Conservation (phyloP, 2,888 invertebrate species). For the Hemistola chrysoprasaria region DNA sequence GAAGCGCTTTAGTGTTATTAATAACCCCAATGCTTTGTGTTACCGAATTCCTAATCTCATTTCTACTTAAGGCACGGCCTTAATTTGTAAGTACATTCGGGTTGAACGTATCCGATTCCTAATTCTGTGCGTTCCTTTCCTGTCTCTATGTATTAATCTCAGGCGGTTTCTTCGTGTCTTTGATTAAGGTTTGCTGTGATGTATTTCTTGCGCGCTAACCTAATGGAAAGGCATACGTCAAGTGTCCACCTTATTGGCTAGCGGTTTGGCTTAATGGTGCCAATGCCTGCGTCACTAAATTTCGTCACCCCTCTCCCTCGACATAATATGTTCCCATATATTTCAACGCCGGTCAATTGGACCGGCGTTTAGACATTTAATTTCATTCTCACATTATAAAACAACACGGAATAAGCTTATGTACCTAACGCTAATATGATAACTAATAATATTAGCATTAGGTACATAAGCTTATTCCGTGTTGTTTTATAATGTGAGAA, state of each 20-base stretch:
- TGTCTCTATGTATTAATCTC: conserved; percentile 74
- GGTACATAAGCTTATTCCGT: conserved; percentile 5
- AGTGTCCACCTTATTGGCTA: conserved; percentile 78
- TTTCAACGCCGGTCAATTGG: conserved; percentile 13
- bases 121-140: conserved; percentile 53
- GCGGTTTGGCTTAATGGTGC: conserved; percentile 71
- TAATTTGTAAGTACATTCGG: conserved; percentile 51
- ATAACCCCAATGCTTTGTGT: conserved; percentile 21
- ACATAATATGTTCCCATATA: conserved; percentile 1
- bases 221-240: conserved; percentile 80
- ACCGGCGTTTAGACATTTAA: too few species aligned
- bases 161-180: conserved; percentile 67
- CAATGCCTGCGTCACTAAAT: conserved; percentile 58
- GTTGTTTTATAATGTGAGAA: conserved; percentile 30
- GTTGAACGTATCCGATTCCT: conserved; percentile 47
- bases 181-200: conserved; percentile 76
- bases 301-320: conserved; percentile 46
- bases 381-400: too few species aligned
- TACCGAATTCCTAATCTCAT: conserved; percentile 28
- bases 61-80: conserved; percentile 23
- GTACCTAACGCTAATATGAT: too few species aligned
- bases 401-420: too few species aligned
- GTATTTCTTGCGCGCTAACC: conserved; percentile 76
- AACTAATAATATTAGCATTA: conserved; percentile 26
- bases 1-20: conserved; percentile 18